Evolutionary conservation across 2,113 vertebrate genomes (phyloP), one percentile per base, ranked within the genome.

Genomic region (Puntigrus tetrazona): DNA sequence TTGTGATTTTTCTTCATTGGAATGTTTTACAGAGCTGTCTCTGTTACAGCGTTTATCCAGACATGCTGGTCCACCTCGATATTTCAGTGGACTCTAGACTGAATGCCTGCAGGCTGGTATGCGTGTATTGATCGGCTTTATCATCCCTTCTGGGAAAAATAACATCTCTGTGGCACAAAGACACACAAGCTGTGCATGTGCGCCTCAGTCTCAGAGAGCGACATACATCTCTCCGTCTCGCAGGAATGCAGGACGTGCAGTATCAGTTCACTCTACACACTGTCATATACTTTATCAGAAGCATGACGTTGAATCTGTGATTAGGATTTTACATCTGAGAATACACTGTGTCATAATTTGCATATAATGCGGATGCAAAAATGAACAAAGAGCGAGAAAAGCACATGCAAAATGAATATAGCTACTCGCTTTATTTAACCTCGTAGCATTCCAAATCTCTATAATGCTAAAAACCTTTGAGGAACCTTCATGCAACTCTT

Each of bases 111-210:
- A 65, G 78, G 78, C 41, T 18, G 41, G 85, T 86, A 82, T 87
- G 82, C 34, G 63, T 74, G 86, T 91, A 91, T 92, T 91, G 91
- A 92, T 92, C 88, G 89, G 87, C 85, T 91, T 86, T 86, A 82
- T 86, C 87, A 89, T 89, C 88, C 86, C 87, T 88, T 84, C 88
- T 85, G 90, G 88, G 87, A 87, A 89, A 87, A 88, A 89, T 86
- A 84, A 84, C 80, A 85, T 88, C 87, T 90, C 89, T 86, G 89
- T 82, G 87, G 88, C 88, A 90, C 87, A 89, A 91, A 91, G 82
- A 85, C 82, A 81, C 83, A 88, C 79, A 89, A 81, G 75, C 81
- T 61, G 84, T 70, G 75, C 69, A 55, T 80, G 78, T 81, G 57
- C 38, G 41, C 78, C 78, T 67, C 18, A 47, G 59, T 47, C 41